Evolutionary conservation across 2,888 invertebrate genomes (phyloP).

Genomic region (Deroplatys truncata): DNA sequence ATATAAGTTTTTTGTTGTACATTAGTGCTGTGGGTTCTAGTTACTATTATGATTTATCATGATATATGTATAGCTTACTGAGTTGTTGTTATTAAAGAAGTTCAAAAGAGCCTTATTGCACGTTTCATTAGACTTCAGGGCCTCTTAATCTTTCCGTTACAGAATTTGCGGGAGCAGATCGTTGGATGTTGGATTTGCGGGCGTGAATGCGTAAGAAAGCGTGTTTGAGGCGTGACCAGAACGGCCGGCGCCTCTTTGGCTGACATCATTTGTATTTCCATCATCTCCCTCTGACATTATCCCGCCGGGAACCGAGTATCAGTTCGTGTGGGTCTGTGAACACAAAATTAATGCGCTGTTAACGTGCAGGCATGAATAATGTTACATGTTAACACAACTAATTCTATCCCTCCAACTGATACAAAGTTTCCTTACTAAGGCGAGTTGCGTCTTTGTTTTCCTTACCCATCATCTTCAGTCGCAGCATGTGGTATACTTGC

Average conservation of each 20-base stretch:
- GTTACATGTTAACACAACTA: not conserved
- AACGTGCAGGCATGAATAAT: not conserved
- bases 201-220: not conserved
- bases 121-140: too few relatives aligned
- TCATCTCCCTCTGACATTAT: not conserved
- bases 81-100: too few relatives aligned
- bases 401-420: not conserved
- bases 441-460: not conserved
- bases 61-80: too few relatives aligned
- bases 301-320: not conserved
- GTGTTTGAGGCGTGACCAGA: not conserved
- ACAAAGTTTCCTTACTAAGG: not conserved
- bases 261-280: not conserved
- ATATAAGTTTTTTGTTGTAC: too few relatives aligned
- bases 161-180: not conserved
- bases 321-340: not conserved
- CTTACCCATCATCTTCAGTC: not conserved
- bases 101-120: too few relatives aligned
- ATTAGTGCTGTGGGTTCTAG: too few relatives aligned
- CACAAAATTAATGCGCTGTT: not conserved
- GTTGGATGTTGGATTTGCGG: not conserved
- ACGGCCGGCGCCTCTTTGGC: not conserved
- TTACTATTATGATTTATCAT: too few relatives aligned
- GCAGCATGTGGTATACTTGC: too few relatives aligned
- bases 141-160: not conserved